Evolutionary conservation across 1,140 invertebrate species (phyloP), one percentile per base, ranked within the genome.

Genomic region (Bombus superbus): DNA sequence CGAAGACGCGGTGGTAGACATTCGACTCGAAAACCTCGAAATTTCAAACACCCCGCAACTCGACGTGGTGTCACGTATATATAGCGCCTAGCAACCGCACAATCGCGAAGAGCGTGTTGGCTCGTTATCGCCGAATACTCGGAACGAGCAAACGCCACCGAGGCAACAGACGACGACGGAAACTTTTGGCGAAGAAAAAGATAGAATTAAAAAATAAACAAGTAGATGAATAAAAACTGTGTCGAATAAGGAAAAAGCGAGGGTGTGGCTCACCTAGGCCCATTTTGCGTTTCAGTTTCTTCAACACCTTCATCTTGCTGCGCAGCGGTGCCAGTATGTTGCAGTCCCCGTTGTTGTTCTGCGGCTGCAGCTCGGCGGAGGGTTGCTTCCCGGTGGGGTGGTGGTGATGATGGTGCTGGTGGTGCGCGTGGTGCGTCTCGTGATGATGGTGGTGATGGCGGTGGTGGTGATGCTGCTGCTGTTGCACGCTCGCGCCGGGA

Each of bases 221-320:
- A 32, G 32, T 76, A 42, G 22, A n/a, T 9, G n/a, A 57, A 3
- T 57, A 22, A 69, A 75, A 85, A 44, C 28, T 25, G 85, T 15
- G 53, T 59, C 72, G 59, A 85, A n/a, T 80, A 44, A 72, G 15
- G n/a, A 62, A 85, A 40, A 53, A 81, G 73, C 6, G 83, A 86
- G 80, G 83, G 78, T 85, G 77, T 80, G 87, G 85, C 95, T 95
- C 93, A 96, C 96, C 96, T 94, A 96, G 81, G 44, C 96, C 96
- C 93, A 96, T 96, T 88, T 95, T 95, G 84, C 94, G 94, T 90
- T 96, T 96, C 86, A 96, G 94, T 84, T 96, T 96, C 92, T 96
- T 96, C 4, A 96, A 93, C 74, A 96, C 95, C 94, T 96, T 96
- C 96, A 96, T 96, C 89, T 96, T 96, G 94, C 92, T 95, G 53